These are phyloP conservation scores for Caiman crocodilus DNA, from an alignment of 2,797 vertebrate genomes.

Conservation along the genomic window DNA sequence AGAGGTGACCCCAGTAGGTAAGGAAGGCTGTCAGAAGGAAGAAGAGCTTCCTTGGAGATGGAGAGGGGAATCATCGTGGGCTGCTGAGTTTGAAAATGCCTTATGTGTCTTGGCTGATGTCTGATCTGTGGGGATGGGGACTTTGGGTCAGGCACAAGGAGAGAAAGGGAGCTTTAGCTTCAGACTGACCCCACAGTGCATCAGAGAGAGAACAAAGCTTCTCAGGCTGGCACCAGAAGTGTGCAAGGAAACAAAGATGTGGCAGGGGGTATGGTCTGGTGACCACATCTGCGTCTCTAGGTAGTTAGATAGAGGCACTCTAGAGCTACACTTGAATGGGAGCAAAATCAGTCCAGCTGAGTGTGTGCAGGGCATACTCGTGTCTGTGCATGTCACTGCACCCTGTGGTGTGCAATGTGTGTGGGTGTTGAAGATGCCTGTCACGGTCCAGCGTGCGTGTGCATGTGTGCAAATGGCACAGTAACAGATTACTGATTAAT, in stretches of 20 bases:
- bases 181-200: neutral
- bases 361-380: fast-evolving
- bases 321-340: fast-evolving
- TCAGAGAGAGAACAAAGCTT: neutral
- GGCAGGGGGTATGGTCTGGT: neutral
- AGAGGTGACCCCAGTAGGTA: slow-evolving; percentile 22
- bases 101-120: no score
- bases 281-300: no score
- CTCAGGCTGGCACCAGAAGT: fast-evolving
- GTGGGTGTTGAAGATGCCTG: neutral
- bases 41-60: neutral
- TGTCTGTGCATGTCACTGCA: neutral
- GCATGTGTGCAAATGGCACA: neutral
- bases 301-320: fast-evolving
- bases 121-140: neutral
- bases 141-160: neutral
- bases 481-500: neutral
- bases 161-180: neutral
- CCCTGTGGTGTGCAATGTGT: no score
- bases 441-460: neutral
- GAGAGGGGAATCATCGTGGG: neutral
- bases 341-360: neutral
- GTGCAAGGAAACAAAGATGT: fast-evolving
- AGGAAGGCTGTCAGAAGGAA: neutral
- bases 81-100: neutral